Conservation (phyloP, 2,113 vertebrate species). For the Cyprinus carpio region DNA sequence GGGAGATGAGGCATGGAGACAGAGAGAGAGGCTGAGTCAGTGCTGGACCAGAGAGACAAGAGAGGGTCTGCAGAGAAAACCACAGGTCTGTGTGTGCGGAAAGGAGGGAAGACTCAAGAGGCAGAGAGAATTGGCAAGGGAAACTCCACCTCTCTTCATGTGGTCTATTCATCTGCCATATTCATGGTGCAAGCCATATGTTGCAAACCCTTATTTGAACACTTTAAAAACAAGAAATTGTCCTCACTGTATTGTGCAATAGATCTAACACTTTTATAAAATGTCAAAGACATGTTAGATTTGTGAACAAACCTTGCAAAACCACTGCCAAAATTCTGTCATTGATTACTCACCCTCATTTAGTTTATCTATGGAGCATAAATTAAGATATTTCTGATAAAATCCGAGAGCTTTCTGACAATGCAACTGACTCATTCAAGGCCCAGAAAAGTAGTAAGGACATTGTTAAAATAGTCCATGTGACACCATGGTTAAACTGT, state of each 20-base stretch:
- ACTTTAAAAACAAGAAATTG: background rate
- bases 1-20: background rate
- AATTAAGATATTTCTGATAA: too few species aligned
- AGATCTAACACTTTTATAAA: background rate
- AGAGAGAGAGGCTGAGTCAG: background rate
- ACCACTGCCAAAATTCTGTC: background rate
- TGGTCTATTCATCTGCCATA: conserved; percentile 14
- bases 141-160: conserved; percentile 19
- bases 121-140: conserved; percentile 8
- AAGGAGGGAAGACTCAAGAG: background rate
- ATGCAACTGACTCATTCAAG: too few species aligned
- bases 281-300: background rate
- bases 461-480: too few species aligned
- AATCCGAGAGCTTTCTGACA: too few species aligned
- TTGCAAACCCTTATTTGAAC: conserved; percentile 2
- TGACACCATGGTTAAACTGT: too few species aligned
- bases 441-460: too few species aligned
- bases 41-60: background rate
- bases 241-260: background rate
- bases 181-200: conserved; percentile 52
- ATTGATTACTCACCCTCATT: background rate
- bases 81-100: background rate
- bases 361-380: too few species aligned
- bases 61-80: background rate
- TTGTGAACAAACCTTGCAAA: background rate